A percentile compares a stretch with the other conserved stretches of the same genome.
Conservation (phyloP, 2,888 invertebrate genomes). For the Sminthurinus aureus region DNA sequence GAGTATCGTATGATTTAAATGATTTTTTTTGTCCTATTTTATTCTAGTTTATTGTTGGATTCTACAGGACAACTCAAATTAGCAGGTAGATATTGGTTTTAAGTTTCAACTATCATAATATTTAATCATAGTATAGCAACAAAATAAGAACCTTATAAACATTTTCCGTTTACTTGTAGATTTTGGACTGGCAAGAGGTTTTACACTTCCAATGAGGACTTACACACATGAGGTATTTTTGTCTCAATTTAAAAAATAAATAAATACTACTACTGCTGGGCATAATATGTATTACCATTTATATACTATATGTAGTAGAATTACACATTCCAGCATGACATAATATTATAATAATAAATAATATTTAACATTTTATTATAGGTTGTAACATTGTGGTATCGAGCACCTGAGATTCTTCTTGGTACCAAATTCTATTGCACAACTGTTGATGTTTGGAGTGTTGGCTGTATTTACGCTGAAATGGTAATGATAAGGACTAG, state of each 20-base stretch:
- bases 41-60: constrained; percentile 88
- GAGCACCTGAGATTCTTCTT: constrained; percentile 93
- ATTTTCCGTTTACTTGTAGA: no score
- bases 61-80: constrained; percentile 86
- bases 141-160: no score
- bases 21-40: no score
- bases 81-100: no score
- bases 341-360: background rate
- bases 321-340: background rate
- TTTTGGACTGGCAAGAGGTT: constrained; percentile 93
- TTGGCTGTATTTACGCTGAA: constrained; percentile 95
- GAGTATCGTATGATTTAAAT: no score
- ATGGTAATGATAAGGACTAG: constrained; percentile 75
- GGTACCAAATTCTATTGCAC: constrained; percentile 90
- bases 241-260: no score
- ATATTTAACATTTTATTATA: constrained; percentile 1
- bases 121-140: no score
- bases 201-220: constrained; percentile 88
- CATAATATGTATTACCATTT: no score
- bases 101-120: no score
- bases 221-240: constrained; percentile 87
- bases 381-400: constrained; percentile 94
- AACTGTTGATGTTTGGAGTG: constrained; percentile 94
- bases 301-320: background rate
- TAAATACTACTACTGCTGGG: no score